Base-by-base conservation (phyloP, 2,113 vertebrate species). In the Vidua chalybeata region DNA sequence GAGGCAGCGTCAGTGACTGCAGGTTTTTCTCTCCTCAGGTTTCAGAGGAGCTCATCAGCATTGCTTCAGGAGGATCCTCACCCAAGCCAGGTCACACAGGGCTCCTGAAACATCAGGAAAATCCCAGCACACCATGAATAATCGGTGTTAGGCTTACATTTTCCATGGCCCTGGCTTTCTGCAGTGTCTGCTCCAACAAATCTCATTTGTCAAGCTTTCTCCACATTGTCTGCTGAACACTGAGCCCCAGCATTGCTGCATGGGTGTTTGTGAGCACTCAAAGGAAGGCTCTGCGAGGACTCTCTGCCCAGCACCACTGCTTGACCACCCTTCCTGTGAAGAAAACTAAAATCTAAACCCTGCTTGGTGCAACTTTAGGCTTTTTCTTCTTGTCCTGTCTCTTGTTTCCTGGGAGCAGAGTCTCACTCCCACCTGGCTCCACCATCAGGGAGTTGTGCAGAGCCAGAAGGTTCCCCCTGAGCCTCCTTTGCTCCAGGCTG, bases 181-280 rank as follows among this genome's bases (percentile, higher is more conserved):
- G 83, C 92, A 63, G 88, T 63, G 92, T 77, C 83, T 95, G 63
- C 76, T 63, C 72, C 43, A 89, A 86, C 90, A 94, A 95, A 97
- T 95, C 92, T 58, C 7, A 1, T 95, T 89, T 92, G 88, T 83
- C 90, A 95, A 81, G 96, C 94, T 67, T 66, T 63, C 46, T 67
- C 84, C 0, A 0, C 94, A 43, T 90, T 93, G 88, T 84, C 83
- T 84, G 85, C 83, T 46, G 67, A 72, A 12, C 69, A 2, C 87
- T 41, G 91, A 95, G 84, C 61, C 66, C 52, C 31, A 55, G 31
- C 79, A n/a, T 3, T 14, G 35, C 46, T 33, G 21, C 46, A 41
- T 0, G 6, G 39, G 35, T 30, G 31, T 58, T 41, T 54, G 64
- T 20, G 24, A 78, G 77, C 13, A 1, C 81, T 77, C 49, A 20